Evolutionary conservation across 2,888 invertebrate species (phyloP), one percentile per base, ranked within the genome.

Genomic region (Pherbina coryleti): DNA sequence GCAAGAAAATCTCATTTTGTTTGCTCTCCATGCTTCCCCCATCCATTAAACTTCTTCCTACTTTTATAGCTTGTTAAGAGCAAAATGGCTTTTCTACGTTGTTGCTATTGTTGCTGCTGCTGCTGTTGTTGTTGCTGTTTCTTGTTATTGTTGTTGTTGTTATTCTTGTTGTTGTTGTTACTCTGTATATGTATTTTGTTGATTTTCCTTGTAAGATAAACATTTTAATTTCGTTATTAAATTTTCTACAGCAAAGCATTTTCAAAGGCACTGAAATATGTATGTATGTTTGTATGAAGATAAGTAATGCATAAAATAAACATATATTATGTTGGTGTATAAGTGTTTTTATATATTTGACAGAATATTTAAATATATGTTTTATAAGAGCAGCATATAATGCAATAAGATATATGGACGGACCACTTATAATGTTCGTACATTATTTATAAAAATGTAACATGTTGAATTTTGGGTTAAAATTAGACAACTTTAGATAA

Each of bases 211-310:
- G 69, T 34, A 57, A 57, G 76, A 76, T 76, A 76, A 76, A 76
- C 76, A 76, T 76, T 76, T 76, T 76, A 76, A 76, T 76, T 70
- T 76, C 49, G 55, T 76, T 76, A 76, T 76, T 69, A 70, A 76
- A 76, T 76, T 70, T 76, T 70, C 51, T 8, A 79, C 73, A 73
- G 75, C 67, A 80, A 81, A 82, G 79, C 82, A 82, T 80, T 81
- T 82, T 82, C 80, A 78, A 67, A 77, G 78, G 75, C 76, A 78
- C 7, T 44, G 11, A 44, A 44, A 44, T 37, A 37, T 8, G 14
- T 44, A 44, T 11, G 44, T 7, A 37, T 3, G 2, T 11, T 44
- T 44, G 44, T 44, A 44, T 44, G 14, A 7, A 44, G 11, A 44
- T 44, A 44, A 11, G 11, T 44, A 44, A 44, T 44, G 44, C 44